Conservation (phyloP, 2,797 vertebrate species). For the Thalassophryne amazonica region DNA sequence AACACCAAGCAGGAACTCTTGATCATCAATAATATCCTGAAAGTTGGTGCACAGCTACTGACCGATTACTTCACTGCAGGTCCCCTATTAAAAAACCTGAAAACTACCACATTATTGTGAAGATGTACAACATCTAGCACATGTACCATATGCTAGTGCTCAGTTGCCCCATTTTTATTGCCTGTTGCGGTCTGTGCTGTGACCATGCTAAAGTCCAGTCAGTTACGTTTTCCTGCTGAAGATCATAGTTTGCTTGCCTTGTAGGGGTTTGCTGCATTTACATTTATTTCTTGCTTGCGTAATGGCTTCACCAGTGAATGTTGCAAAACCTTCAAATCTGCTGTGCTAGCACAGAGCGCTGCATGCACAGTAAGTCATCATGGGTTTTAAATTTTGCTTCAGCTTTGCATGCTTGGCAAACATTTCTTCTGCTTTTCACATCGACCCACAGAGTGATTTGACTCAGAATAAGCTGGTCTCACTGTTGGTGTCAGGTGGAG, state of each 20-base stretch:
- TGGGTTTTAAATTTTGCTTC: constrained; percentile 9
- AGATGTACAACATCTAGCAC: no score
- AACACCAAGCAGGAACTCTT: no score
- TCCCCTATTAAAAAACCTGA: no score
- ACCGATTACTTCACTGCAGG: no score
- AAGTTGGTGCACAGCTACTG: no score
- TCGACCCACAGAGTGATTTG: neutral
- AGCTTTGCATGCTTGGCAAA: neutral
- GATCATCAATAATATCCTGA: no score
- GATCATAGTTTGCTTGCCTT: neutral
- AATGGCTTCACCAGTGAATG: constrained; percentile 2
- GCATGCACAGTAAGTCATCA: constrained; percentile 7
- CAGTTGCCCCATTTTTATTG: no score
- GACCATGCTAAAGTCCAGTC: no score
- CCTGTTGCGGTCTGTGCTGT: no score
- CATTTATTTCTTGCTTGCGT: no score
- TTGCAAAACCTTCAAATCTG: neutral
- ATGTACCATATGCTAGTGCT: no score
- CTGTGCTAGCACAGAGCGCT: neutral
- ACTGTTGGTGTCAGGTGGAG: neutral
- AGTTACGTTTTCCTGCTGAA: neutral
- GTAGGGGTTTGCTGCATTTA: neutral
- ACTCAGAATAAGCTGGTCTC: neutral
- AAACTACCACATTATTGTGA: no score
- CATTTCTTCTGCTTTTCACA: neutral